Percentiles rank a stretch among this genome's conserved stretches.
phyloP scores from a whole-genome alignment of 2,797 vertebrate genomes.

The Pipistrellus nathusii region DNA sequence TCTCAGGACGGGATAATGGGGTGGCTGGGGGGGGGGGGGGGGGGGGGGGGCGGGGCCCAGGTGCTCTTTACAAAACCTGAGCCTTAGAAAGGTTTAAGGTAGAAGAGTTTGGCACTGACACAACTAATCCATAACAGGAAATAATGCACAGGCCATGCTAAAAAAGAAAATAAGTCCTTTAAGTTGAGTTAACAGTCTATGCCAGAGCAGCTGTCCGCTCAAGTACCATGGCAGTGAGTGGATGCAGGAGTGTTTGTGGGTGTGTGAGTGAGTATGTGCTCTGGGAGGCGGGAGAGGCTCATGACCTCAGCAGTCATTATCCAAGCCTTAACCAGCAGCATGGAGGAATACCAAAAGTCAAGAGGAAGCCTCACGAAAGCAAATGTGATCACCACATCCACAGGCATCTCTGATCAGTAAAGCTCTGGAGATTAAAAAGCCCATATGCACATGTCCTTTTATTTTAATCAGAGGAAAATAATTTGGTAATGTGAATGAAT shows the following conservation, averaged over 20 bases:
- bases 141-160: background rate
- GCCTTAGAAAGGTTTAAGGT: background rate
- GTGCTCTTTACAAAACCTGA: background rate
- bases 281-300: background rate
- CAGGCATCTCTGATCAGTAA: background rate
- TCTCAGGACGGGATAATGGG: background rate
- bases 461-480: background rate
- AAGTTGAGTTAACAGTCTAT: background rate
- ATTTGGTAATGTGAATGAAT: background rate
- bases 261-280: background rate
- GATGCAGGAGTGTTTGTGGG: background rate
- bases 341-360: background rate
- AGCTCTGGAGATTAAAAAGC: background rate
- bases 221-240: background rate
- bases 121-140: background rate
- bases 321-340: background rate
- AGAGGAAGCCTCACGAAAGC: background rate
- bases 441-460: background rate
- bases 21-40: accelerated
- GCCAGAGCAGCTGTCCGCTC: slow-evolving; percentile 33
- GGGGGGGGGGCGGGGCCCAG: accelerated
- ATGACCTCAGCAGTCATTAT: background rate
- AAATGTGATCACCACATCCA: background rate
- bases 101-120: background rate
- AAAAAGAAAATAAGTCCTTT: background rate